A percentile compares a stretch with the other conserved stretches of the same genome.
These are phyloP conservation scores for Abscondita cerata DNA, from an alignment of 2,888 invertebrate genomes.

Conservation along the genomic window DNA sequence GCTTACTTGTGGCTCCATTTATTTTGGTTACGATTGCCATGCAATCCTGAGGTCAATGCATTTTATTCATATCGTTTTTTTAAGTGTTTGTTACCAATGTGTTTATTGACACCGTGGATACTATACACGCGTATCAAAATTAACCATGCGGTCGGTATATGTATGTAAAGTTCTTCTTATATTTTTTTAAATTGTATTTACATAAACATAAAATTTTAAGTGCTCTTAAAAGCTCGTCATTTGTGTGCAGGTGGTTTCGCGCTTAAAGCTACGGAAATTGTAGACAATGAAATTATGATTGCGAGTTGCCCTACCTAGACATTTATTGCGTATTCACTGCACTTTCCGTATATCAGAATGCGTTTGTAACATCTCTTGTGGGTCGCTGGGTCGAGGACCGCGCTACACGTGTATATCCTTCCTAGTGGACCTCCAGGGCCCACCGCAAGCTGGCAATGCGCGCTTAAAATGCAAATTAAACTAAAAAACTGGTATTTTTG, in stretches of 20 bases:
- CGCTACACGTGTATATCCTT: conserved; percentile 44
- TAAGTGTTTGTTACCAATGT: conserved; percentile 26
- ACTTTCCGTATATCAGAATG: conserved; percentile 21
- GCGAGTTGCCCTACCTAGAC: conserved; percentile 8
- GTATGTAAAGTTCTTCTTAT: not conserved
- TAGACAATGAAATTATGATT: conserved; percentile 19
- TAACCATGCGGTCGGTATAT: not conserved
- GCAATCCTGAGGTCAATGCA: conserved; percentile 34
- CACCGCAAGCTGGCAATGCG: not conserved
- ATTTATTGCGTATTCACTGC: conserved; percentile 17
- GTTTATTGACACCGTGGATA: conserved; percentile 21
- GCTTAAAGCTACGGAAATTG: not conserved
- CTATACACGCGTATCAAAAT: not conserved
- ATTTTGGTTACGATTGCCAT: conserved; percentile 32
- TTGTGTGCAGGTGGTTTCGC: not conserved
- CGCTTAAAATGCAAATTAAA: not conserved
- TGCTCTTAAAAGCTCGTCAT: not conserved
- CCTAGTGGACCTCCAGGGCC: conserved; percentile 1
- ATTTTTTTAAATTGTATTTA: not conserved
- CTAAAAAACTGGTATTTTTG: not conserved
- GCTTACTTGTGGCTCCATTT: conserved; percentile 38
- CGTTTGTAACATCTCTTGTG: conserved; percentile 40
- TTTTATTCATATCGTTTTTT: conserved; percentile 23
- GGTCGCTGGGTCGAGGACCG: conserved; percentile 52
- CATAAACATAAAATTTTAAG: not conserved